Base-by-base conservation (phyloP, 2,888 invertebrate species). In the Lithodes maja region DNA sequence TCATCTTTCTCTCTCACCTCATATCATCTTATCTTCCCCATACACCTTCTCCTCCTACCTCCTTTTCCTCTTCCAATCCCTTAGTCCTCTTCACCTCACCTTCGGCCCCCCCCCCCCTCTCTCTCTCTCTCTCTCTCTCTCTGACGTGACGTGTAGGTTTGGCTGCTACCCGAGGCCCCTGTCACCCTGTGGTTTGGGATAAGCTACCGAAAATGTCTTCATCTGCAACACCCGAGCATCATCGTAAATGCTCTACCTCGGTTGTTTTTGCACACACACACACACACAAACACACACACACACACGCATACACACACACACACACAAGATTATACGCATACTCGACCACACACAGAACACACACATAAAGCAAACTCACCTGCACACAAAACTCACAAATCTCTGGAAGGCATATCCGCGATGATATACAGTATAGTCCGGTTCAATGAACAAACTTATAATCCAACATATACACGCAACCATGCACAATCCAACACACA, bases 141-240 rank as follows among this genome's bases (percentile, higher is more conserved):
- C n/a, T 7, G n/a, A n/a, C 71, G 71, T 71, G 71, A 71, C 15
- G 71, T 71, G 71, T n/a, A n/a, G 71, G 71, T n/a, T n/a, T n/a
- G 71, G n/a, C 71, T 3, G n/a, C 52, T 79, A 50, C 54, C 54
- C 78, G 80, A 80, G 80, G 80, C 17, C 54, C 55, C 80, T 81
- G 81, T 81, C 81, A 71, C 81, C 68, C 81, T 81, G 81, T 81
- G 81, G 81, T 81, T 81, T 81, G 68, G 81, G 81, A 61, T 71
- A 81, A 81, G 81, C 81, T 81, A 81, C 81, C 81, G 71, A 71
- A 81, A 68, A 81, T 81, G 81, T 81, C 81, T 81, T 81, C 81
- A 81, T 81, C 81, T 81, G 71, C 71, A 71, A 71, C 71, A 71
- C 71, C 71, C n/a, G 71, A 3, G 17, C 71, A 71, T 71, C 71